Conservation (phyloP, 2,888 invertebrate species). For the Chelonus formosanus region DNA sequence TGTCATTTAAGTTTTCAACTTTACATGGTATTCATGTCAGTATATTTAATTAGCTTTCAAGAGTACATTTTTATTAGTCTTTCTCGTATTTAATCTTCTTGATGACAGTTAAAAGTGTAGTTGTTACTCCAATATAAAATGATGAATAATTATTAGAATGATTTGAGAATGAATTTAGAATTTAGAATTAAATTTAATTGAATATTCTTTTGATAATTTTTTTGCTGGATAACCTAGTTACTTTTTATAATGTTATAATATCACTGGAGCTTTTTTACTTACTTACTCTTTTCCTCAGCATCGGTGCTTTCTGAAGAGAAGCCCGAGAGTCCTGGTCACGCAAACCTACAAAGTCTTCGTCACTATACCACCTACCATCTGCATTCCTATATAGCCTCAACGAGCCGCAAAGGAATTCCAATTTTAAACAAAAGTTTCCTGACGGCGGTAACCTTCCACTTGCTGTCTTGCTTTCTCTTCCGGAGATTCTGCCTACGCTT, state of each 20-base stretch:
- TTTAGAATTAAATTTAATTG: too few relatives aligned
- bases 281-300: constrained; percentile 30
- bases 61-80: too few relatives aligned
- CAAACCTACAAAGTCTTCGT: constrained; percentile 46
- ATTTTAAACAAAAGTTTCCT: constrained; percentile 61
- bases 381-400: constrained; percentile 56
- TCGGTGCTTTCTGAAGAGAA: neutral
- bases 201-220: constrained; percentile 20
- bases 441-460: constrained; percentile 47
- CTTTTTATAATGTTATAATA: constrained; percentile 54
- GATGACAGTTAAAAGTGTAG: too few relatives aligned
- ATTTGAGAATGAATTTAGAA: too few relatives aligned
- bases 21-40: neutral
- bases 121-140: neutral
- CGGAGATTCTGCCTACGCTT: constrained; percentile 41
- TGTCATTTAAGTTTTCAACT: too few relatives aligned
- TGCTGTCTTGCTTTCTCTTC: constrained; percentile 10
- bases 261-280: constrained; percentile 44
- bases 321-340: constrained; percentile 21
- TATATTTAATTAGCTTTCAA: neutral
- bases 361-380: constrained; percentile 50
- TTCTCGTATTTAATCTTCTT: too few relatives aligned
- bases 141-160: neutral
- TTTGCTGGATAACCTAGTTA: constrained; percentile 42
- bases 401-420: constrained; percentile 61